A percentile compares a stretch with the other conserved stretches of the same genome.
Evolutionary conservation across 2,113 vertebrate genomes (phyloP).

Genomic region (Larimichthys polyactis): DNA sequence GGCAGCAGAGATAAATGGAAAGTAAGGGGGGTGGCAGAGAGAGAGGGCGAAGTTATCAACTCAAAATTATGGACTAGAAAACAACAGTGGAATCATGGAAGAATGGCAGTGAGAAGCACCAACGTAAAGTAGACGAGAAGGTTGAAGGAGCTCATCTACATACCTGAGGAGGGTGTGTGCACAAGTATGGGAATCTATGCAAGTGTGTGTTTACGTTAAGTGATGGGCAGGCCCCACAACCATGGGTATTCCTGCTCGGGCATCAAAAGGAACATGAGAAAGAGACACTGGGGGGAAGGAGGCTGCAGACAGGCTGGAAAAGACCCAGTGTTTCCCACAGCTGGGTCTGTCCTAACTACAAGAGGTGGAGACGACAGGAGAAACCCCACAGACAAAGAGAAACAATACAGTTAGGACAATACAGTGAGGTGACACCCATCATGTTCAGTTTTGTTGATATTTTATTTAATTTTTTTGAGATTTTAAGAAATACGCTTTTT

Average conservation of each 20-base stretch:
- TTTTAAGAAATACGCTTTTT: not conserved
- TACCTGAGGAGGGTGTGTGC: slow-evolving; percentile 52
- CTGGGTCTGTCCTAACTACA: slow-evolving; percentile 12
- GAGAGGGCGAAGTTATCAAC: not conserved
- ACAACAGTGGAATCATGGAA: not conserved
- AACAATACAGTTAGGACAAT: not conserved
- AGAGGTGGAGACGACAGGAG: slow-evolving; percentile 4
- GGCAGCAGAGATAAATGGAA: slow-evolving; percentile 4
- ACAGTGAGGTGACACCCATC: not conserved
- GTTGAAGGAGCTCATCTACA: slow-evolving; percentile 47
- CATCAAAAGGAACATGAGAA: slow-evolving; percentile 59
- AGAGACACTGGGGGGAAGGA: slow-evolving; percentile 30
- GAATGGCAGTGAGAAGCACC: not conserved
- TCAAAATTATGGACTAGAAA: not conserved
- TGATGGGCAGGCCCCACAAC: slow-evolving; percentile 39
- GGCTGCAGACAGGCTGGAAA: slow-evolving; percentile 26
- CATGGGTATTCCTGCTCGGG: slow-evolving; percentile 55
- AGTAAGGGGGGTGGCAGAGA: not conserved
- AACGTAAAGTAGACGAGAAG: not conserved
- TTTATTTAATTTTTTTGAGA: not conserved
- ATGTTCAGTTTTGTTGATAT: not conserved
- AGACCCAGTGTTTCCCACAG: slow-evolving; percentile 29
- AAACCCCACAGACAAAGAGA: not conserved
- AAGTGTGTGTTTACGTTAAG: slow-evolving; percentile 51
- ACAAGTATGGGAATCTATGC: slow-evolving; percentile 25